Conservation (phyloP, 2,888 invertebrate species). For the Mechanitis messenoides region DNA sequence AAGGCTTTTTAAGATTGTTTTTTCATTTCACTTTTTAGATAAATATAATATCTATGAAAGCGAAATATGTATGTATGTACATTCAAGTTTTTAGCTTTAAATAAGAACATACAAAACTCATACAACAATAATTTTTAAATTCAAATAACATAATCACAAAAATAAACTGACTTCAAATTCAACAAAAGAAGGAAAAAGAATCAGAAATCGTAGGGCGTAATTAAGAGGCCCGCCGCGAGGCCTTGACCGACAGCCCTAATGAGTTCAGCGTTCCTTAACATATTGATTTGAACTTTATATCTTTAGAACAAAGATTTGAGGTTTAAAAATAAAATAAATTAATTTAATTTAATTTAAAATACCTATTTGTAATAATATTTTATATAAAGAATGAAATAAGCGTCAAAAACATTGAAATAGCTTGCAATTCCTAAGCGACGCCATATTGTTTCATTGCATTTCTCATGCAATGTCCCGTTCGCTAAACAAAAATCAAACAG, state of each 20-base stretch:
- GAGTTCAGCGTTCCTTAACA: slow-evolving; percentile 48
- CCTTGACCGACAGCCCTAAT: slow-evolving; percentile 75
- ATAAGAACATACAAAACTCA: no score
- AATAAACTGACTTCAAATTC: slow-evolving; percentile 16
- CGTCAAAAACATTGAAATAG: slow-evolving; percentile 34
- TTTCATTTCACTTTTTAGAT: no score
- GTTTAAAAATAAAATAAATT: no score
- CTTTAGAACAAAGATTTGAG: no score
- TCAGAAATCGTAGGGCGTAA: slow-evolving; percentile 66
- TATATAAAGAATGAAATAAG: slow-evolving; percentile 30
- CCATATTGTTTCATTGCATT: slow-evolving; percentile 74
- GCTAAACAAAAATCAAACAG: slow-evolving; percentile 71
- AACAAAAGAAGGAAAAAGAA: slow-evolving; percentile 49
- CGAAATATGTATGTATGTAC: no score
- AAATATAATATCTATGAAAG: no score
- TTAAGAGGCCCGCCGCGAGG: slow-evolving; percentile 74
- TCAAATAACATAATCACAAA: neutral
- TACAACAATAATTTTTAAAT: neutral
- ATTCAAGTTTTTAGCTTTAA: no score
- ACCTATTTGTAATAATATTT: no score
- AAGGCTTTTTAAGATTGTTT: no score
- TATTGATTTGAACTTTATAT: slow-evolving; percentile 26
- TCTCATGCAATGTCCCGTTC: slow-evolving; percentile 74
- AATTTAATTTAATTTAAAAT: no score
- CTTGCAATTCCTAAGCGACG: slow-evolving; percentile 47